phyloP scores from a whole-genome alignment of 2,888 invertebrate genomes.

The Cephus runcator region DNA sequence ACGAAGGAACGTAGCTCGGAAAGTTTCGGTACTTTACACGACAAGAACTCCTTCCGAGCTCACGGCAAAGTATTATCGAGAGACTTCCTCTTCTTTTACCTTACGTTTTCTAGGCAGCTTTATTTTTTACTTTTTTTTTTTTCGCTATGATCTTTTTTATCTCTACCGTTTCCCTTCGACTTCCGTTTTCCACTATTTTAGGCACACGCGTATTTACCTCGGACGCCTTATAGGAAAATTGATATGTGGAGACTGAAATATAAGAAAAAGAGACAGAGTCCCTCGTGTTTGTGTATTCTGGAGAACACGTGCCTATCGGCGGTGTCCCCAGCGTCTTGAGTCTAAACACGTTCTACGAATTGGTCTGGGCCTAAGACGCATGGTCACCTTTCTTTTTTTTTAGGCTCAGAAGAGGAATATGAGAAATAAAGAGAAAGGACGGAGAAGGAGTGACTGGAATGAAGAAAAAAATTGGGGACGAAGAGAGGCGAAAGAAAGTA shows the following conservation, averaged over 20 bases:
- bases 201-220: constrained; percentile 12
- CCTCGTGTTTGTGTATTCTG: too few relatives aligned
- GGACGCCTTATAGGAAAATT: not conserved
- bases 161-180: constrained; percentile 5
- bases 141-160: not conserved
- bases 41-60: not conserved
- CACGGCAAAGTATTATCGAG: not conserved
- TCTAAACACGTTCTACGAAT: too few relatives aligned
- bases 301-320: too few relatives aligned
- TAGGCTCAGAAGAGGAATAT: too few relatives aligned
- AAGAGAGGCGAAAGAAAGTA: too few relatives aligned
- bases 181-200: not conserved
- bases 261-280: constrained; percentile 10
- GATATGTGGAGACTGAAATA: not conserved
- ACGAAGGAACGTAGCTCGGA: not conserved
- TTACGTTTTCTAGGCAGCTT: not conserved
- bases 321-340: too few relatives aligned
- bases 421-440: too few relatives aligned
- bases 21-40: not conserved
- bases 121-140: not conserved
- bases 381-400: too few relatives aligned
- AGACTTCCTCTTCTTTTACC: not conserved
- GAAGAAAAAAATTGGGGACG: too few relatives aligned
- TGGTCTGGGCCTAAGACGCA: too few relatives aligned
- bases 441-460: too few relatives aligned